Conservation (phyloP, 2,888 invertebrate genomes). For the Rhagonycha fulva region DNA sequence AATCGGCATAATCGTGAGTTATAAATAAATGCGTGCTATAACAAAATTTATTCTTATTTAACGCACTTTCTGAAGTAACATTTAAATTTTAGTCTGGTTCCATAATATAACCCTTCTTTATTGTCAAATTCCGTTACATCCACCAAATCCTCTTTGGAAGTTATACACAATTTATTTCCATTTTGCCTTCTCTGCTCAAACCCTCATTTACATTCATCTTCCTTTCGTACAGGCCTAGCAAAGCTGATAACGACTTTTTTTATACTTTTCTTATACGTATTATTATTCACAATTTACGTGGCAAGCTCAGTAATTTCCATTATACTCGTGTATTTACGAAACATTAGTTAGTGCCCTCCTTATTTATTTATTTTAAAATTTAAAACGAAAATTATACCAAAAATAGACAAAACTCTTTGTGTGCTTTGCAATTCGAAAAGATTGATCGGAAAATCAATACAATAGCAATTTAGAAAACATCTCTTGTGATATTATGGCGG, state of each 20-base stretch:
- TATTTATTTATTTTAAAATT: neutral
- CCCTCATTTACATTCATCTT: constrained; percentile 41
- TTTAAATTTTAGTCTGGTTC: constrained; percentile 52
- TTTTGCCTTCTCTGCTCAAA: constrained; percentile 37
- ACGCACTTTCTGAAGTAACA: constrained; percentile 39
- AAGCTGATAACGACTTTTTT: constrained; percentile 31
- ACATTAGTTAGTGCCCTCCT: neutral
- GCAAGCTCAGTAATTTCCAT: neutral
- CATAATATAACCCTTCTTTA: constrained; percentile 52
- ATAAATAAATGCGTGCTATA: neutral
- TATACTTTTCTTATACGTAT: constrained; percentile 27
- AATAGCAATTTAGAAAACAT: neutral
- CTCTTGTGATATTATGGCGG: neutral
- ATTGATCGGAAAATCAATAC: neutral
- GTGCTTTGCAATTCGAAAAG: neutral
- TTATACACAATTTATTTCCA: constrained; percentile 49
- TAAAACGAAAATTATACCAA: neutral
- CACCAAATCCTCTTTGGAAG: constrained; percentile 51
- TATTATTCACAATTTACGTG: constrained; percentile 28
- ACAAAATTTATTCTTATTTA: neutral
- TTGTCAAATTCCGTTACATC: constrained; percentile 53
- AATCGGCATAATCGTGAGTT: neutral
- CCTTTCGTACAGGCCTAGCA: constrained; percentile 32
- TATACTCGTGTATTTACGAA: neutral
- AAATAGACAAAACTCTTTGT: neutral